These are phyloP conservation scores for Chondrosia reniformis DNA, from an alignment of 37 sponge, comb jelly and placozoan species.

Conservation along the genomic window DNA sequence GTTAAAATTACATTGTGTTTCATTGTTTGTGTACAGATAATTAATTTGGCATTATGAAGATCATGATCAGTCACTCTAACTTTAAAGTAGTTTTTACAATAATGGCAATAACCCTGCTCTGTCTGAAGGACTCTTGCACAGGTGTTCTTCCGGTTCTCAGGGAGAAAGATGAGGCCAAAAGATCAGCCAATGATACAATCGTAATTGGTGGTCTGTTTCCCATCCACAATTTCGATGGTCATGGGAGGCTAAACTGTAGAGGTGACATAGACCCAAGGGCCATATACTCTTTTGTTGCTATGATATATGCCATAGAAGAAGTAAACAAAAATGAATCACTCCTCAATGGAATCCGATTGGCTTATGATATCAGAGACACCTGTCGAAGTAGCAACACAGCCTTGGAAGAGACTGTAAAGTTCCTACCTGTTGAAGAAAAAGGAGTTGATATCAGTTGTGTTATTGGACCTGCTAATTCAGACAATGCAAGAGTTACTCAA, in stretches of 20 bases:
- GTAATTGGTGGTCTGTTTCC: slow-evolving; percentile 18
- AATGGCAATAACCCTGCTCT: too few relatives aligned
- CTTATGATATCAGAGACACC: neutral
- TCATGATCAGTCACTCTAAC: too few relatives aligned
- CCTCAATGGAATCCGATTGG: neutral
- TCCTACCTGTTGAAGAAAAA: neutral
- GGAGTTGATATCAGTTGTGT: neutral
- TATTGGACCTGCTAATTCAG: neutral
- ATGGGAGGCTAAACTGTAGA: neutral
- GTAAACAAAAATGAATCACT: neutral
- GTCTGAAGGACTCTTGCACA: too few relatives aligned
- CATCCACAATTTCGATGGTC: neutral
- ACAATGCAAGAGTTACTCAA: too few relatives aligned
- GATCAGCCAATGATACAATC: too few relatives aligned
- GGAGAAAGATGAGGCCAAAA: too few relatives aligned
- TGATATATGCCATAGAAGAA: neutral
- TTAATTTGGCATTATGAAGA: too few relatives aligned
- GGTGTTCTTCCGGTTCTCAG: too few relatives aligned
- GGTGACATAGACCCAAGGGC: neutral
- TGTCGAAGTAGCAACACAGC: neutral
- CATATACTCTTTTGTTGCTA: neutral
- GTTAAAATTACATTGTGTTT: too few relatives aligned
- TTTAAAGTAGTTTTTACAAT: too few relatives aligned
- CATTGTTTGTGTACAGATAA: too few relatives aligned
- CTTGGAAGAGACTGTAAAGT: neutral